Conservation (phyloP, 2,888 invertebrate species). For the Pheosia gnoma region DNA sequence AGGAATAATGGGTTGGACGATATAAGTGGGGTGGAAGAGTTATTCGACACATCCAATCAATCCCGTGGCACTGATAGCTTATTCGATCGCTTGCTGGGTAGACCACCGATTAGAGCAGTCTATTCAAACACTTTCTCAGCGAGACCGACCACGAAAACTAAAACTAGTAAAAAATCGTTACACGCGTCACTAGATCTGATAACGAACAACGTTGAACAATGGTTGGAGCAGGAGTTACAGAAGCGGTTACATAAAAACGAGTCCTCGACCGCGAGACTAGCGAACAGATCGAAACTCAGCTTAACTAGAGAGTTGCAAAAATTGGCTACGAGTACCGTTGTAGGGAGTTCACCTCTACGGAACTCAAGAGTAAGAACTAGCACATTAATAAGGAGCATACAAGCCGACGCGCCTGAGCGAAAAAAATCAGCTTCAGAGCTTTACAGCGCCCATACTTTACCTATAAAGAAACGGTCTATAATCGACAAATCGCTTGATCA, state of each 20-base stretch:
- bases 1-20: conserved; percentile 42
- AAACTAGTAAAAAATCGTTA: conserved; percentile 45
- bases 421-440: conserved; percentile 48
- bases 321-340: conserved; percentile 56
- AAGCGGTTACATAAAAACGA: conserved; percentile 41
- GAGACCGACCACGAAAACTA: conserved; percentile 33
- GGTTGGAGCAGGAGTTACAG: conserved; percentile 58
- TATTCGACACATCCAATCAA: conserved; percentile 52
- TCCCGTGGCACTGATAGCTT: conserved; percentile 46
- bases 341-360: conserved; percentile 46
- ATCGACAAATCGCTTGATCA: conserved; percentile 15
- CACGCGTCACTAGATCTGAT: conserved; percentile 49
- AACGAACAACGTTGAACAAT: conserved; percentile 55
- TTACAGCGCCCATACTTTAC: conserved; percentile 56
- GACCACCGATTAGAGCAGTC: conserved; percentile 50
- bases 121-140: conserved; percentile 61
- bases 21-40: conserved; percentile 67
- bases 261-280: conserved; percentile 29
- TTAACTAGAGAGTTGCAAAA: conserved; percentile 52
- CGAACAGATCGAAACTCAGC: conserved; percentile 22
- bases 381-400: conserved; percentile 18
- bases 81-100: conserved; percentile 61
- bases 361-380: conserved; percentile 43
- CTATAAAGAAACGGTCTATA: conserved; percentile 68
- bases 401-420: conserved; percentile 5